These are phyloP conservation scores for Maniola hyperantus DNA, from an alignment of 2,888 invertebrate species.

Conservation along the genomic window DNA sequence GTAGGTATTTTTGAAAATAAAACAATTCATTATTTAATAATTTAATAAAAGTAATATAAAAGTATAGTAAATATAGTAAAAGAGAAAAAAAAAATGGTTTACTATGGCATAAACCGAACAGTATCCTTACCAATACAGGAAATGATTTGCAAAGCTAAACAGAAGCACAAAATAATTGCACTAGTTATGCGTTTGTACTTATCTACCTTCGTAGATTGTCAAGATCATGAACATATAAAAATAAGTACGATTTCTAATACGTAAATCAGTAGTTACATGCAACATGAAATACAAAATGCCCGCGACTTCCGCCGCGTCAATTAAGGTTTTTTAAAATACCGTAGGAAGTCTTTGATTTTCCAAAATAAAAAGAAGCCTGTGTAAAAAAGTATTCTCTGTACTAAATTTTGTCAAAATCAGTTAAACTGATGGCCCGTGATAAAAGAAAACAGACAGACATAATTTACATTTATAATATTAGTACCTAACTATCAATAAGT, in stretches of 20 bases:
- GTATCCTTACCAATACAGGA: constrained; percentile 17
- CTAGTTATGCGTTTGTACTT: background rate
- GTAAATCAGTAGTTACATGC: background rate
- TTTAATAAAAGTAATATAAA: constrained; percentile 16
- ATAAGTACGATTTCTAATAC: background rate
- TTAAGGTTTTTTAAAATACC: too few relatives aligned
- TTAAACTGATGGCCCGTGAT: background rate
- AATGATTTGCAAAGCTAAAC: constrained; percentile 6
- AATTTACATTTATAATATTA: too few relatives aligned
- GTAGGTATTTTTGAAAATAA: background rate
- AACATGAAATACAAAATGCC: background rate
- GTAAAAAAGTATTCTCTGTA: too few relatives aligned
- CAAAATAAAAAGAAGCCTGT: too few relatives aligned
- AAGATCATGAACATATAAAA: background rate
- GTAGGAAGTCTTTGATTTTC: too few relatives aligned
- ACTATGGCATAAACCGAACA: background rate
- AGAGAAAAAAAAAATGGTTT: too few relatives aligned
- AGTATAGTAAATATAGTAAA: background rate
- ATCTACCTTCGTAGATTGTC: background rate
- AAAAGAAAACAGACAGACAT: too few relatives aligned
- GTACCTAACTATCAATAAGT: too few relatives aligned
- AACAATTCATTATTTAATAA: background rate
- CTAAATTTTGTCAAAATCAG: too few relatives aligned
- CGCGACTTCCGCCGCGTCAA: too few relatives aligned
- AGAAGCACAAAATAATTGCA: background rate